A percentile compares a stretch with the other conserved stretches of the same genome.
phyloP scores from a whole-genome alignment of 2,797 vertebrate genomes.

The Leptatherina wallacei region DNA sequence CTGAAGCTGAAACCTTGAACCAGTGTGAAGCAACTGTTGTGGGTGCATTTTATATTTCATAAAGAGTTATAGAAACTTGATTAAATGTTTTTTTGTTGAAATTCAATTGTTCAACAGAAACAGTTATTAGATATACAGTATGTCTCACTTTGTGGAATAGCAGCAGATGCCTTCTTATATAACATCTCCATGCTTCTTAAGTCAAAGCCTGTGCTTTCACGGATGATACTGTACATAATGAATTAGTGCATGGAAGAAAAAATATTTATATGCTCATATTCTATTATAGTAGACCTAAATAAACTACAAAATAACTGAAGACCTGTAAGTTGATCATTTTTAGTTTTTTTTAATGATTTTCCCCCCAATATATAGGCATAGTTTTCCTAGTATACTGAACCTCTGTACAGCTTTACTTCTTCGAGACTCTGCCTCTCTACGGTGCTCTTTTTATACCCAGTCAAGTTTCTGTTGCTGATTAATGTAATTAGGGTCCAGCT shows the following conservation, averaged over 20 bases:
- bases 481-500: not conserved
- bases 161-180: slow-evolving; percentile 13
- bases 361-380: no score
- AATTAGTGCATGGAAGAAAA: slow-evolving; percentile 2
- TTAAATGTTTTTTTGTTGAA: slow-evolving; percentile 11
- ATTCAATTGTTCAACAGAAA: slow-evolving; percentile 7
- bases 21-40: slow-evolving; percentile 18
- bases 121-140: slow-evolving; percentile 7
- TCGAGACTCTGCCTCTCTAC: not conserved
- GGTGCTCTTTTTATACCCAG: not conserved
- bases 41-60: slow-evolving; percentile 8
- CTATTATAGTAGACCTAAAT: not conserved
- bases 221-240: slow-evolving; percentile 10
- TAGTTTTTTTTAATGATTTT: no score
- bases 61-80: slow-evolving; percentile 5
- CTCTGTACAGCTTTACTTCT: not conserved
- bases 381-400: no score
- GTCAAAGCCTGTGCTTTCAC: slow-evolving; percentile 8
- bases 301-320: slow-evolving; percentile 1
- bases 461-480: not conserved
- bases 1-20: slow-evolving; percentile 38
- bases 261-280: slow-evolving; percentile 10
- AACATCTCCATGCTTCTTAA: slow-evolving; percentile 6
- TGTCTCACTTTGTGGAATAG: slow-evolving; percentile 4
- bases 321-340: not conserved